phyloP scores from a whole-genome alignment of 1,140 invertebrate species.

The Neotoxoptera formosana region DNA sequence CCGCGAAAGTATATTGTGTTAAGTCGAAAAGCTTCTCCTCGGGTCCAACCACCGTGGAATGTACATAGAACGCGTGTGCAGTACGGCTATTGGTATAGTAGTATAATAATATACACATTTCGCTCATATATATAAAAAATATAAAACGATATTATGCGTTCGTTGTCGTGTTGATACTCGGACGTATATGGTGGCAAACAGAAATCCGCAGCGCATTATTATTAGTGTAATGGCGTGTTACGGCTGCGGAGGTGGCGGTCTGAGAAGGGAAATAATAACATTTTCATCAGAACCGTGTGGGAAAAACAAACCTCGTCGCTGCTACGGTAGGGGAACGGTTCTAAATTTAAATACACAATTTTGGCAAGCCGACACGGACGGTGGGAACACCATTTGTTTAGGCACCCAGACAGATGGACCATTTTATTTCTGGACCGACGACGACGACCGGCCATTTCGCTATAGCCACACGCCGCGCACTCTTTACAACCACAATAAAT shows the following conservation, averaged over 20 bases:
- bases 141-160: background rate
- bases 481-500: background rate
- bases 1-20: background rate
- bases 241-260: background rate
- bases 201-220: background rate
- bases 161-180: background rate
- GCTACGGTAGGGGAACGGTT: conserved; percentile 19
- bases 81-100: too few species aligned
- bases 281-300: background rate
- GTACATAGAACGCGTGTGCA: background rate
- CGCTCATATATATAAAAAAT: background rate
- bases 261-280: background rate
- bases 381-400: background rate
- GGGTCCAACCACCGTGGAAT: background rate
- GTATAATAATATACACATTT: background rate
- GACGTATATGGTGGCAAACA: background rate
- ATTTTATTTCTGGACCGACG: conserved; percentile 43
- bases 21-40: conserved; percentile 25
- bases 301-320: background rate
- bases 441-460: background rate
- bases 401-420: background rate
- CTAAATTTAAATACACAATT: conserved; percentile 27
- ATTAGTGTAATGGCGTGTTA: background rate
- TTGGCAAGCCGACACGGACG: background rate
- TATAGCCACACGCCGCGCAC: background rate